A percentile compares a stretch with the other conserved stretches of the same genome.
These are phyloP conservation scores for Leptobrachium leishanense DNA, from an alignment of 2,113 vertebrate genomes.

Conservation along the genomic window DNA sequence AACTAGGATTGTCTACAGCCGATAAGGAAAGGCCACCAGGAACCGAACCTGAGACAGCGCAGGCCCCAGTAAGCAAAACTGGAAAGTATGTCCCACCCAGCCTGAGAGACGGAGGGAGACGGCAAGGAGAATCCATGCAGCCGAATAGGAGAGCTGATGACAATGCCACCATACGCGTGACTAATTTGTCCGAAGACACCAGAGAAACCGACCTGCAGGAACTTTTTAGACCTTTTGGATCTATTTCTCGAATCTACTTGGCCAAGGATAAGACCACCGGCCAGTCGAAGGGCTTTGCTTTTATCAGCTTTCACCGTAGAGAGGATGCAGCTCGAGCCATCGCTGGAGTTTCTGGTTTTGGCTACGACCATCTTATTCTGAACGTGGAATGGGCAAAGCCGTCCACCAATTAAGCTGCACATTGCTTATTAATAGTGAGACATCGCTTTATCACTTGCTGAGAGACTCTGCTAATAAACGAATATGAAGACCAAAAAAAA, in stretches of 20 bases:
- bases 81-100: constrained; percentile 93
- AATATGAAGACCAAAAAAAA: background rate
- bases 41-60: constrained; percentile 82
- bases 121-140: constrained; percentile 93
- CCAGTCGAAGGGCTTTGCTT: constrained; percentile 97
- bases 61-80: constrained; percentile 84
- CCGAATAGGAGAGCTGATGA: constrained; percentile 93
- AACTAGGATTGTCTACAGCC: constrained; percentile 85
- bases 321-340: constrained; percentile 92
- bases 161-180: constrained; percentile 96
- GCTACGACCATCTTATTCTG: constrained; percentile 95
- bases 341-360: constrained; percentile 88
- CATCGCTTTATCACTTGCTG: constrained; percentile 2
- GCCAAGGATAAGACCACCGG: constrained; percentile 97
- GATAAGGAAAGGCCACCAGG: constrained; percentile 88
- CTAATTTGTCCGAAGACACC: constrained; percentile 95
- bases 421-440: background rate
- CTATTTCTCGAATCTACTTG: constrained; percentile 94
- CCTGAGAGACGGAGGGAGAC: constrained; percentile 82
- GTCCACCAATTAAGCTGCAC: constrained; percentile 63
- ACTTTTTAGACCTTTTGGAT: constrained; percentile 94
- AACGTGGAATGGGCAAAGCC: constrained; percentile 95
- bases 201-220: constrained; percentile 95
- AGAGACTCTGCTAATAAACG: constrained; percentile 23
- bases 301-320: constrained; percentile 93